Percentiles rank a stretch among this genome's conserved stretches.
phyloP scores from a whole-genome alignment of 2,797 vertebrate genomes.

The Thaleichthys pacificus region DNA sequence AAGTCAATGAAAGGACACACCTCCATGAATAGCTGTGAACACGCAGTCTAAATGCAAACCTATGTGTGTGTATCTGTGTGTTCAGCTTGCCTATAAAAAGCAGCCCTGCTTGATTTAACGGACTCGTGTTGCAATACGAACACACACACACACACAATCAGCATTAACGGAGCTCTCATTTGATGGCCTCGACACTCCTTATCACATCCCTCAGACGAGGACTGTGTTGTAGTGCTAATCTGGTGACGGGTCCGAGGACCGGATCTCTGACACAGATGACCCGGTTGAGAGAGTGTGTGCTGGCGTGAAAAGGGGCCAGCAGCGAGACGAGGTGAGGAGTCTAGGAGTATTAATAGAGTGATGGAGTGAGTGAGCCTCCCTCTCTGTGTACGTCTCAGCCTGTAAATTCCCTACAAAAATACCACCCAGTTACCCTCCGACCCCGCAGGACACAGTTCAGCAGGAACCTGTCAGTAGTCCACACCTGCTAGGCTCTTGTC shows the following conservation, averaged over 20 bases:
- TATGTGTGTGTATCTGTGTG: not conserved
- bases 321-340: not conserved
- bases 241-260: too few relatives aligned
- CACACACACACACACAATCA: too few relatives aligned
- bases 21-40: constrained; percentile 23
- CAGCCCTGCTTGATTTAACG: too few relatives aligned
- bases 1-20: constrained; percentile 7
- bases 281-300: not conserved
- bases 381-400: constrained; percentile 52
- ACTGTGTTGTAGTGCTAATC: too few relatives aligned
- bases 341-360: constrained; percentile 62
- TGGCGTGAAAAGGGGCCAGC: constrained; percentile 11
- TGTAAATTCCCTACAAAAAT: constrained; percentile 77
- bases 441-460: constrained; percentile 67
- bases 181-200: too few relatives aligned
- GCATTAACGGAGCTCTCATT: too few relatives aligned
- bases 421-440: constrained; percentile 75
- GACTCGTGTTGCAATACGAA: too few relatives aligned
- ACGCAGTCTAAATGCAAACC: constrained; percentile 4
- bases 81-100: not conserved
- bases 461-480: constrained; percentile 34
- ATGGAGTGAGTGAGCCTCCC: constrained; percentile 34
- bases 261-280: not conserved
- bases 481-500: constrained; percentile 70
- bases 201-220: too few relatives aligned